A percentile compares a stretch with the other conserved stretches of the same genome.
Conservation (phyloP, 2,888 invertebrate genomes). For the Drosophila neonasuta region DNA sequence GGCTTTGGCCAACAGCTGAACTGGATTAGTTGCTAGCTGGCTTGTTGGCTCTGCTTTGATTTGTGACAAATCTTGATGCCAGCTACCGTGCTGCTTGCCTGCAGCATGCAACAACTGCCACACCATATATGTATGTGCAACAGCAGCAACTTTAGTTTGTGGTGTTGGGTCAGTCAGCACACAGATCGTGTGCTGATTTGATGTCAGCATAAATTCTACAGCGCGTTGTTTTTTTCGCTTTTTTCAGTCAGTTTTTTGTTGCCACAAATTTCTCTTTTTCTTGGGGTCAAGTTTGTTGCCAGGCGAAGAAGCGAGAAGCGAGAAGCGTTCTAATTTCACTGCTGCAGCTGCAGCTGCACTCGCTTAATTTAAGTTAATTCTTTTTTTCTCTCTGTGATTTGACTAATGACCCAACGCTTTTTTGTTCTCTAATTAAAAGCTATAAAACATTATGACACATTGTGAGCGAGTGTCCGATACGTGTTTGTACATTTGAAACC, state of each 20-base stretch:
- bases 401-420: constrained; percentile 35
- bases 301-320: constrained; percentile 49
- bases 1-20: constrained; percentile 65
- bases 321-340: constrained; percentile 69
- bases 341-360: constrained; percentile 50
- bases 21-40: constrained; percentile 68
- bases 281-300: constrained; percentile 75
- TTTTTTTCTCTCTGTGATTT: constrained; percentile 21
- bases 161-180: constrained; percentile 57
- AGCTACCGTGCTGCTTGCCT: constrained; percentile 61
- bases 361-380: constrained; percentile 30
- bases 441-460: constrained; percentile 27
- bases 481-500: constrained; percentile 59
- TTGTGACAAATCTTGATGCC: constrained; percentile 77
- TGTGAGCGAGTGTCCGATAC: constrained; percentile 32
- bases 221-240: constrained; percentile 27
- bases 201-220: constrained; percentile 52
- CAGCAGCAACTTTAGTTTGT: constrained; percentile 9
- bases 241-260: constrained; percentile 24
- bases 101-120: constrained; percentile 61
- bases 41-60: constrained; percentile 55
- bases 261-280: constrained; percentile 76
- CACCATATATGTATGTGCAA: constrained; percentile 48
- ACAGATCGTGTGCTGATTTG: constrained; percentile 75
- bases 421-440: constrained; percentile 41